A percentile compares a stretch with the other conserved stretches of the same genome.
These are phyloP conservation scores for Acanthopleura granulata DNA, from an alignment of 2,888 invertebrate species.

Conservation along the genomic window DNA sequence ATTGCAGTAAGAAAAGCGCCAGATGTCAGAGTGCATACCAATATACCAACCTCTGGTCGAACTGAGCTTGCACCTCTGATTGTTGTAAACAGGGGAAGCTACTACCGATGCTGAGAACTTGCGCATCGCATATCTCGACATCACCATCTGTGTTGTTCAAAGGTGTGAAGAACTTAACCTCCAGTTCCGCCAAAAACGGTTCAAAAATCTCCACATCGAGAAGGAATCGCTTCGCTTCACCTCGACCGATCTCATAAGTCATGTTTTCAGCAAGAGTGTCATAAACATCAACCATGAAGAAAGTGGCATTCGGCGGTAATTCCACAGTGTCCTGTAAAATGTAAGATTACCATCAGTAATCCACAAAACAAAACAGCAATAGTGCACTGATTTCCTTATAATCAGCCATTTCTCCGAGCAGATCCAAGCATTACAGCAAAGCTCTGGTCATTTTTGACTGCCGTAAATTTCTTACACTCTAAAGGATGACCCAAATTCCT, in stretches of 20 bases:
- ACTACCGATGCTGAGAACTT: slow-evolving; percentile 43
- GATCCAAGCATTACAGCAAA: no score
- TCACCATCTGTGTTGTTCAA: slow-evolving; percentile 28
- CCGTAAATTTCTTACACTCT: no score
- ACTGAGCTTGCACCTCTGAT: neutral
- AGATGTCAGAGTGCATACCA: no score
- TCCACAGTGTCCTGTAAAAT: neutral
- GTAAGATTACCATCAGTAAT: neutral
- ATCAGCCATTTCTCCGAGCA: no score
- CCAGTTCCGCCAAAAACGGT: slow-evolving; percentile 34
- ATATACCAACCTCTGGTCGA: neutral
- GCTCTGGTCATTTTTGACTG: no score
- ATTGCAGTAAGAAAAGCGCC: no score
- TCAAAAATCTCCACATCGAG: slow-evolving; percentile 37
- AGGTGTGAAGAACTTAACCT: slow-evolving; percentile 41
- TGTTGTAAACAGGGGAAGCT: slow-evolving; percentile 51
- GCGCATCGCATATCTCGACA: slow-evolving; percentile 49
- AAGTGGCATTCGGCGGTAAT: neutral
- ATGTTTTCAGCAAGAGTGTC: neutral
- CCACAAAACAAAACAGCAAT: no score
- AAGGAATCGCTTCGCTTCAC: slow-evolving; percentile 41
- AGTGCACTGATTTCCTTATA: no score
- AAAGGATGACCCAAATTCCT: no score
- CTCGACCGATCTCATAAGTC: slow-evolving; percentile 21
- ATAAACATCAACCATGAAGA: neutral